phyloP scores from a whole-genome alignment of 2,797 vertebrate species.

The Todus mexicanus region DNA sequence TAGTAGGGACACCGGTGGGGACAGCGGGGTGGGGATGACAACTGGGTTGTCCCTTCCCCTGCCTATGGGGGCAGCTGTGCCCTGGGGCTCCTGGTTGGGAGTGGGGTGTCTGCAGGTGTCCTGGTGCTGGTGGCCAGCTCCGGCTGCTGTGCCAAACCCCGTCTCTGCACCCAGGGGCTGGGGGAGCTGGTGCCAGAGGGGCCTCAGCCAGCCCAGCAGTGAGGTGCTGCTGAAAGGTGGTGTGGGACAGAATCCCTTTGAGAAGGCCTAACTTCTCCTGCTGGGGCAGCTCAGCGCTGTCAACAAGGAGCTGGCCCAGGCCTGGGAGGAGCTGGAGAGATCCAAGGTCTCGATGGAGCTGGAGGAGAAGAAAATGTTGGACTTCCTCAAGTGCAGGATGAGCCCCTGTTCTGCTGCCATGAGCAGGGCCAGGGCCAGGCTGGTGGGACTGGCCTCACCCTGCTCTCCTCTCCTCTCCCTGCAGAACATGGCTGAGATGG shows the following conservation, averaged over 20 bases:
- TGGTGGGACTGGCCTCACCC: background rate
- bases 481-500: slow-evolving; percentile 71
- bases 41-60: background rate
- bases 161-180: background rate
- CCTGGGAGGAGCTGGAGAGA: background rate
- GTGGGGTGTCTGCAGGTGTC: background rate
- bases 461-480: background rate
- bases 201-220: background rate
- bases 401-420: accelerated
- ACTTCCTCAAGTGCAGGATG: background rate
- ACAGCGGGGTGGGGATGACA: background rate
- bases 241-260: background rate
- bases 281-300: background rate
- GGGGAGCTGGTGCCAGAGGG: background rate
- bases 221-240: accelerated
- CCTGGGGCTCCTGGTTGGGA: no score
- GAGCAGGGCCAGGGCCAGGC: background rate
- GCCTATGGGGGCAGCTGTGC: background rate
- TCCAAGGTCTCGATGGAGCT: background rate
- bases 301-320: background rate
- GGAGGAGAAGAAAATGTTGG: background rate
- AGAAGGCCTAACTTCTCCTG: background rate
- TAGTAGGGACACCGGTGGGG: background rate
- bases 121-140: background rate
- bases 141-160: background rate